phyloP scores from a whole-genome alignment of 2,888 invertebrate species.

The Trichopoda pennipes region DNA sequence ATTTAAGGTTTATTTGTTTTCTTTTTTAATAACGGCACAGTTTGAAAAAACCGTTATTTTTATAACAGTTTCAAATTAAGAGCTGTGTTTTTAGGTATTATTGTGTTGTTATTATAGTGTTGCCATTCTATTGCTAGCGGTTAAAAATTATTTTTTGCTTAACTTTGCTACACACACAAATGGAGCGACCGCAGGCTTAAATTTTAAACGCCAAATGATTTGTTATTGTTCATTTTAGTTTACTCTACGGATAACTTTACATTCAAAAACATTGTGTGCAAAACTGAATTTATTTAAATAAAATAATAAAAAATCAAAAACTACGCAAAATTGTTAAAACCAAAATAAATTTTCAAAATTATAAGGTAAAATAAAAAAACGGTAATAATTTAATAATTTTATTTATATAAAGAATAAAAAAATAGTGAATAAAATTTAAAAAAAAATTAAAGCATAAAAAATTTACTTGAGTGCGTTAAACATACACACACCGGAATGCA shows the following conservation, averaged over 20 bases:
- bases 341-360: background rate
- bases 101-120: background rate
- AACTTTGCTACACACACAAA: slow-evolving; percentile 44
- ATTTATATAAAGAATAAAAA: slow-evolving; percentile 3
- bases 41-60: slow-evolving; percentile 5
- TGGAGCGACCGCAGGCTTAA: slow-evolving; percentile 56
- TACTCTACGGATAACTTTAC: slow-evolving; percentile 55
- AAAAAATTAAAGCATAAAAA: slow-evolving; percentile 4
- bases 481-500: slow-evolving; percentile 56
- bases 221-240: slow-evolving; percentile 62
- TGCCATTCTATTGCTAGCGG: slow-evolving; percentile 32
- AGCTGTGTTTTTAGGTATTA: slow-evolving; percentile 28
- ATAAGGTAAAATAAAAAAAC: background rate
- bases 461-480: slow-evolving; percentile 33
- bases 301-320: background rate
- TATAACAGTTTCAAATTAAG: slow-evolving; percentile 28
- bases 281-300: background rate
- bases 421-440: background rate
- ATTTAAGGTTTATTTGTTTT: no score
- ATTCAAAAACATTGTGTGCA: slow-evolving; percentile 18
- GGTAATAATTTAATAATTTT: background rate
- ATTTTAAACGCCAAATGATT: slow-evolving; percentile 55
- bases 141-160: slow-evolving; percentile 42
- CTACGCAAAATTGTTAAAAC: background rate
- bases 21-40: background rate